Evolutionary conservation across 2,113 vertebrate species (phyloP).

Genomic region (Nansenia antarctica): DNA sequence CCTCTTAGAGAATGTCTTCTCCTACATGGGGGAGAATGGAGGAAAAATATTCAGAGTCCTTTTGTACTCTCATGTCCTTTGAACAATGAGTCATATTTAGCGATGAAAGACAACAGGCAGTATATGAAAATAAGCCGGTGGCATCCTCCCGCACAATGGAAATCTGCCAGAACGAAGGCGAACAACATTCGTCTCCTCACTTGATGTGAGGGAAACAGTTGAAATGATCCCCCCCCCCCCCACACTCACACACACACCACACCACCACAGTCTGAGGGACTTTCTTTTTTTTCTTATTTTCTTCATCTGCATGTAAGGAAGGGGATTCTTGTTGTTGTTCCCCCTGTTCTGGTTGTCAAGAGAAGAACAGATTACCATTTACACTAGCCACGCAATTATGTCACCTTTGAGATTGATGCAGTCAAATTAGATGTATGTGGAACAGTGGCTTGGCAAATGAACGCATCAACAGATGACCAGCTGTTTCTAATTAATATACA

Average conservation of each 20-base stretch:
- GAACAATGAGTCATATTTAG: slow-evolving; percentile 59
- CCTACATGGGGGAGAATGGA: neutral
- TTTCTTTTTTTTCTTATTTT: slow-evolving; percentile 2
- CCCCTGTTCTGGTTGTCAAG: neutral
- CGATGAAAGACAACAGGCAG: slow-evolving; percentile 22
- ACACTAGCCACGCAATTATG: slow-evolving; percentile 41
- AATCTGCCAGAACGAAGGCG: slow-evolving; percentile 21
- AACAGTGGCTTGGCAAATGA: slow-evolving; percentile 68
- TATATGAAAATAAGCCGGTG: slow-evolving; percentile 26
- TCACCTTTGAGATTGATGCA: slow-evolving; percentile 64
- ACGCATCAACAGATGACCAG: slow-evolving; percentile 75
- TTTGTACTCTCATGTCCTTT: slow-evolving; percentile 54
- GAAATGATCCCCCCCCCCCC: slow-evolving; percentile 6
- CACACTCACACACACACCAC: too few species aligned
- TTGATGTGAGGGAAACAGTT: slow-evolving; percentile 1
- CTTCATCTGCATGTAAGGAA: slow-evolving; percentile 31
- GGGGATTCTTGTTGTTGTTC: neutral
- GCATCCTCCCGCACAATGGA: slow-evolving; percentile 20
- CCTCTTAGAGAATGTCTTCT: slow-evolving; percentile 19
- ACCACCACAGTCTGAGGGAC: too few species aligned
- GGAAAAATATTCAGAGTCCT: slow-evolving; percentile 38
- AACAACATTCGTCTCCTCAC: neutral
- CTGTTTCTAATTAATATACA: slow-evolving; percentile 77
- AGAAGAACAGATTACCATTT: slow-evolving; percentile 27
- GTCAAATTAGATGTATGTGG: slow-evolving; percentile 74